Evolutionary conservation across 2,113 vertebrate genomes (phyloP).

Genomic region (Sinocyclocheilus maitianheensis): DNA sequence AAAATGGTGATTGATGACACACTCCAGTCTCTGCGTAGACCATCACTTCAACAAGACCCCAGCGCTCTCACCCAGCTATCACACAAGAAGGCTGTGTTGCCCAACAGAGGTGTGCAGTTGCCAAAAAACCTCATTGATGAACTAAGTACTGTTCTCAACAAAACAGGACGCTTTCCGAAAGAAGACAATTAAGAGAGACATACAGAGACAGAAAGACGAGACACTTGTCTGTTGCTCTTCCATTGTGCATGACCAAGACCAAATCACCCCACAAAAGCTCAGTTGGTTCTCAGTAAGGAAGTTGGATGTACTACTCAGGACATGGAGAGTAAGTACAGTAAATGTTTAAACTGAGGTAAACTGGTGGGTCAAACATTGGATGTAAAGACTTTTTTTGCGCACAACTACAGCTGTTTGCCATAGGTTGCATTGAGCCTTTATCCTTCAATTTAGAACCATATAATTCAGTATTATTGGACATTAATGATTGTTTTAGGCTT

Average conservation of each 20-base stretch:
- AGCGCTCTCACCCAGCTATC: conserved; percentile 15
- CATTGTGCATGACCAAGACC: neutral
- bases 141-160: conserved; percentile 83
- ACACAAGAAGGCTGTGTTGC: conserved; percentile 47
- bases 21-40: conserved; percentile 22
- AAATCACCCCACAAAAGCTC: neutral
- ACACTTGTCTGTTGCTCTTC: neutral
- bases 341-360: neutral
- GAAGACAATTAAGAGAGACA: conserved; percentile 63
- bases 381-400: neutral
- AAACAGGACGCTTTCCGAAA: conserved; percentile 70
- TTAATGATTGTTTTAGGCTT: neutral
- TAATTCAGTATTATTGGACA: neutral
- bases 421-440: neutral
- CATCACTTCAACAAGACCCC: conserved; percentile 10
- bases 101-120: conserved; percentile 62
- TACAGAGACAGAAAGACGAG: conserved; percentile 41
- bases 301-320: neutral
- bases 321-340: neutral
- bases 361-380: neutral
- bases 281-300: neutral
- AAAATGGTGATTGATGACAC: conserved; percentile 30
- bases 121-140: conserved; percentile 85
- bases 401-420: neutral
- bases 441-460: neutral